phyloP scores from a whole-genome alignment of 2,113 vertebrate genomes.

The Oxygymnocypris stewartii region DNA sequence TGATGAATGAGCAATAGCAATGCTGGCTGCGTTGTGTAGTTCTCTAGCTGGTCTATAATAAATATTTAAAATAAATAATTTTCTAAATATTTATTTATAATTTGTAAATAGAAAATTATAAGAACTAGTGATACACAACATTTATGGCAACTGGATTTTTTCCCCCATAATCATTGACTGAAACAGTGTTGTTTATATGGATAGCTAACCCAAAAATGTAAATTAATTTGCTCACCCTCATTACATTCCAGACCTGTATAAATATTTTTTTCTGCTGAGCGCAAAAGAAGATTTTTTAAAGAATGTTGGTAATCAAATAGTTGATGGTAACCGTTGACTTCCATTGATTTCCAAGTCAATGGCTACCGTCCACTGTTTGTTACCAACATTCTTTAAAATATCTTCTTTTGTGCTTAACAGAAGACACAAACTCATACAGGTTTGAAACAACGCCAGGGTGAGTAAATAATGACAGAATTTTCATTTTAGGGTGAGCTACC shows the following conservation, averaged over 20 bases:
- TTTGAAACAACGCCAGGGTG: no score
- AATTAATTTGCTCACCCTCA: background rate
- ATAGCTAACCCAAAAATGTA: no score
- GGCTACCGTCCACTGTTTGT: background rate
- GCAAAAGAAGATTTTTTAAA: background rate
- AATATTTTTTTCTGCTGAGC: background rate
- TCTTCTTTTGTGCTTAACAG: background rate
- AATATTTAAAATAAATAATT: background rate
- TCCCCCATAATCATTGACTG: background rate
- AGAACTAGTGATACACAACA: background rate
- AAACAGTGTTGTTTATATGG: background rate
- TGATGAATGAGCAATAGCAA: background rate
- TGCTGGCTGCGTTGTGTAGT: background rate
- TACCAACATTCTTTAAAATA: no score
- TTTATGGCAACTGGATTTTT: background rate
- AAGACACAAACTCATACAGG: background rate
- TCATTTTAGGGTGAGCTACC: no score
- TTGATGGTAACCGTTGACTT: background rate
- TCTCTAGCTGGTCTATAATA: background rate
- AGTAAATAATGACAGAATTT: no score
- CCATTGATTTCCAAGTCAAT: background rate
- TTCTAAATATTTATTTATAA: no score
- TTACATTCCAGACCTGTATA: background rate
- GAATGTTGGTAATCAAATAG: background rate
- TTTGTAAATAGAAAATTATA: no score